These are phyloP conservation scores for Holotrichia oblita DNA, from an alignment of 1,140 invertebrate species.

Conservation along the genomic window DNA sequence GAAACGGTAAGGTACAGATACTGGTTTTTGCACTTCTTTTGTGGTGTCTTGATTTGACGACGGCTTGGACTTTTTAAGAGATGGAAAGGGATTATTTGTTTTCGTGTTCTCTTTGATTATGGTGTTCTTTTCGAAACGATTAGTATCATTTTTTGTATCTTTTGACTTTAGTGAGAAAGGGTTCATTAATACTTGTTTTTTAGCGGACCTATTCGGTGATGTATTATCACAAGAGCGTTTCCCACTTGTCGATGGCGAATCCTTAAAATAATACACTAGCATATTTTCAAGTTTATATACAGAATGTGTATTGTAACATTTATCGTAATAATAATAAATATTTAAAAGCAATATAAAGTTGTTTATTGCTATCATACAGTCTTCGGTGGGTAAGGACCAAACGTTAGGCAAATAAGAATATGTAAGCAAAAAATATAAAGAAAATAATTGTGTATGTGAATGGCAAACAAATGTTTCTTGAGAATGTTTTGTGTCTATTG, in stretches of 20 bases:
- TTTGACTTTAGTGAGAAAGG: neutral
- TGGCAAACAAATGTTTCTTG: no score
- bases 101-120: neutral
- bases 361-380: no score
- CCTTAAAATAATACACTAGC: neutral
- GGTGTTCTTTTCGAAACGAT: neutral
- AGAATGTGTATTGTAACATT: no score
- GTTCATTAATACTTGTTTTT: neutral
- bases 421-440: no score
- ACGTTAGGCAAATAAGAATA: no score
- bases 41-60: neutral
- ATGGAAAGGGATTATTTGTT: neutral
- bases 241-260: slow-evolving; percentile 6
- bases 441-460: no score
- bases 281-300: neutral
- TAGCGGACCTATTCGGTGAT: neutral
- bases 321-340: no score
- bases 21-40: neutral
- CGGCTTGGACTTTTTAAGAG: neutral
- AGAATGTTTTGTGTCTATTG: no score
- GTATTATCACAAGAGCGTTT: neutral
- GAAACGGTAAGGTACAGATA: neutral
- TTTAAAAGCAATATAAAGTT: no score
- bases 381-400: no score
- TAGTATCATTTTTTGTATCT: neutral